Evolutionary conservation across 1,140 invertebrate species (phyloP), one percentile per base, ranked within the genome.

Genomic region (Calliopsis andreniformis): DNA sequence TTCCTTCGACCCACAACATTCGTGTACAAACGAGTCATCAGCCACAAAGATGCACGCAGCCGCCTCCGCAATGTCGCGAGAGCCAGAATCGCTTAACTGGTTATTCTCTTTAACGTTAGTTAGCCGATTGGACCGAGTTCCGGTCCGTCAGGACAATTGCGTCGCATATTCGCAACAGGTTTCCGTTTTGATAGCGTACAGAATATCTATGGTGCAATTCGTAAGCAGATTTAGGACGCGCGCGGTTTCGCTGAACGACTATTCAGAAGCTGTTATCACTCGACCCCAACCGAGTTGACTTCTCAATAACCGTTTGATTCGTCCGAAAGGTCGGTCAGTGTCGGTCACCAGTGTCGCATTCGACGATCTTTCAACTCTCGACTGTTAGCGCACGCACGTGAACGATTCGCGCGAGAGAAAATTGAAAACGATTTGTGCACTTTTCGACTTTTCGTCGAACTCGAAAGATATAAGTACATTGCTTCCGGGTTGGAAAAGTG

Each of bases 241-340:
- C 23, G 30, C 25, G 30, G 68, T 16, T 53, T 43, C 25, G 43
- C 25, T 25, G 23, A 23, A 3, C n/a, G 30, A 12, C 28, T 14
- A 32, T 47, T 55, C 49, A 78, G 55, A 63, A 14, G 25, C 28
- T 12, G 32, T 51, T 32, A 58, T 18, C 23, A 25, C 23, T 2
- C 30, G 30, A 61, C 23, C 30, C 30, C 14, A 12, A 14, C 8
- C 58, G 45, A 53, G 69, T 63, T 42, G 25, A 63, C 69, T 63
- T 35, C 45, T 32, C 35, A 35, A 32, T 28, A n/a, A 43, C 28
- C 47, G 56, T 28, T 70, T 70, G 58, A 71, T 45, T 51, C 12
- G 70, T 42, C 28, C 32, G 28, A 55, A 55, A 73, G 70, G 49
- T 73, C 70, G 61, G 70, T 61, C 49, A n/a, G 35, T 16, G 23